Evolutionary conservation across 2,797 vertebrate genomes (phyloP).

Genomic region (Tadarida brasiliensis): DNA sequence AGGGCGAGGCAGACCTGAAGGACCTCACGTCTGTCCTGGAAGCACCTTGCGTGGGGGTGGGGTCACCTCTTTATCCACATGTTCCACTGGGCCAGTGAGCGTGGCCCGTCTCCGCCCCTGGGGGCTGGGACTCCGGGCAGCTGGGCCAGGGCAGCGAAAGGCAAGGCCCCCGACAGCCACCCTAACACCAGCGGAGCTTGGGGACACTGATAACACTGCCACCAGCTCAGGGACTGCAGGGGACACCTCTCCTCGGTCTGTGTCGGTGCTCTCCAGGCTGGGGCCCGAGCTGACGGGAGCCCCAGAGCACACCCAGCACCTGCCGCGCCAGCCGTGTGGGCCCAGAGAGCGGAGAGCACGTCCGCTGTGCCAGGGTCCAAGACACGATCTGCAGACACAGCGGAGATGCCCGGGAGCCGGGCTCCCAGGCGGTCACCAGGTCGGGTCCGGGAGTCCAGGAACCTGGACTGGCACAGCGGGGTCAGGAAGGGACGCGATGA

Average conservation of each 20-base stretch:
- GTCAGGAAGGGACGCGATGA: rapidly evolving
- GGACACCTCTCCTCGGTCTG: no score
- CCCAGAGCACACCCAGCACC: rapidly evolving
- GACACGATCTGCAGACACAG: rapidly evolving
- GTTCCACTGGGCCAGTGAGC: rapidly evolving
- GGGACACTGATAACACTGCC: rapidly evolving
- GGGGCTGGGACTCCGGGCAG: not conserved
- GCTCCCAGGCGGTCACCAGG: not conserved
- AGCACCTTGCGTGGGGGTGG: rapidly evolving
- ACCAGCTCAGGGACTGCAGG: rapidly evolving
- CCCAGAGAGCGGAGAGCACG: not conserved
- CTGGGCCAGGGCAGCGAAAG: not conserved
- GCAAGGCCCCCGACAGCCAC: not conserved
- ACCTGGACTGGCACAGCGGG: no score
- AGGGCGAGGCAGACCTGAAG: not conserved
- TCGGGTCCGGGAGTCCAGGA: rapidly evolving
- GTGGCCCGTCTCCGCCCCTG: rapidly evolving
- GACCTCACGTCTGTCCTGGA: not conserved
- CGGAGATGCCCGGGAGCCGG: rapidly evolving
- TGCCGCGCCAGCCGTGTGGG: rapidly evolving
- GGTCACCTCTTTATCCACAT: not conserved
- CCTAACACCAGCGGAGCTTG: rapidly evolving
- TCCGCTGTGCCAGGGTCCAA: not conserved
- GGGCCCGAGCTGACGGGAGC: not conserved
- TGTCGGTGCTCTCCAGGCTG: rapidly evolving